Evolutionary conservation across 2,797 vertebrate genomes (phyloP), one percentile per base, ranked within the genome.

Genomic region (Macroramphosus scolopax): DNA sequence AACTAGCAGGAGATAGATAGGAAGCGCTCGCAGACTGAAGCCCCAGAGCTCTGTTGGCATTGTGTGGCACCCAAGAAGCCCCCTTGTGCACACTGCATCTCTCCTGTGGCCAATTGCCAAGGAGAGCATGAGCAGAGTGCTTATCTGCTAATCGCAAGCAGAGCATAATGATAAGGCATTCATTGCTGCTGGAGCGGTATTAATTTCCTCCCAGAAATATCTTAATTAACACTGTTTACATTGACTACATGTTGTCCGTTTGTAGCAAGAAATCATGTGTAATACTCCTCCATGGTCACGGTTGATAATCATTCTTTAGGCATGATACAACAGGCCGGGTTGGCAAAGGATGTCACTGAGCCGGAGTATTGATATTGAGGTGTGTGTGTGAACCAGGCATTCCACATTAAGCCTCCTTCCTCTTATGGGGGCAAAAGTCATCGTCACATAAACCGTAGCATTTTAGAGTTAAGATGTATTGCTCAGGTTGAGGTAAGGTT

Each of bases 21-120:
- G 72, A 61, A 74, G 69, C 75, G 69, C 50, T 42, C 48, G 62
- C 51, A 72, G 63, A 53, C 53, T 47, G 51, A 61, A 67, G 52
- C 52, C 61, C 58, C 46, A 22, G 51, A 67, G 71, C 52, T 44
- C 63, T 39, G 51, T n/a, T 62, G 60, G 60, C 59, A 66, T 78
- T 77, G 72, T 68, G 60, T 56, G 53, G 55, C 64, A 80, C 62
- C 67, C 71, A 52, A 68, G 63, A 68, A 58, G 57, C 54, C 70
- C 59, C 47, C 35, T 71, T 61, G 62, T 73, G 68, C 71, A 65
- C 37, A 31, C 61, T 63, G 67, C 61, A 22, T 63, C 61, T 46
- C 50, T 63, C 65, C 29, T 40, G 44, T 46, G 51, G 60, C 45
- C 70, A 44, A 37, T 72, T 44, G 49, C 46, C 29, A 62, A 41